Evolutionary conservation across 2,888 invertebrate genomes (phyloP).

Genomic region (Troilus luridus): DNA sequence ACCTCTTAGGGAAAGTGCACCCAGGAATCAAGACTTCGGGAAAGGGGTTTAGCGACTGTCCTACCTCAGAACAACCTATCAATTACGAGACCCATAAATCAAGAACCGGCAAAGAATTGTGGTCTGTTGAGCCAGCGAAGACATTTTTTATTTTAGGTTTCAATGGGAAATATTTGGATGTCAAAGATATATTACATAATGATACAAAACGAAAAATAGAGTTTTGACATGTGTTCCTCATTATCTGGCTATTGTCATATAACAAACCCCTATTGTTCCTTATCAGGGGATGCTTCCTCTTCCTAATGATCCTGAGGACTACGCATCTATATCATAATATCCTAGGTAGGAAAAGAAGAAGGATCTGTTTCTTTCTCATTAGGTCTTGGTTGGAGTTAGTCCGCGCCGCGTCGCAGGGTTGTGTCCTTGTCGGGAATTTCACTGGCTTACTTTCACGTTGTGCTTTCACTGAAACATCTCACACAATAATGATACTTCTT

Average conservation of each 20-base stretch:
- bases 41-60: too few species aligned
- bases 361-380: neutral
- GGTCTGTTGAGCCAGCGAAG: too few species aligned
- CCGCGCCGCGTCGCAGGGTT: neutral
- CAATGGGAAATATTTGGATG: neutral
- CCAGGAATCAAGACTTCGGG: too few species aligned
- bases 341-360: neutral
- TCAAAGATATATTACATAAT: neutral
- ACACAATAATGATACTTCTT: neutral
- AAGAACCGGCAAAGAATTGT: too few species aligned
- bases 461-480: constrained; percentile 23
- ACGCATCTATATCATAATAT: neutral
- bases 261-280: neutral
- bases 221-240: constrained; percentile 8
- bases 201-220: neutral
- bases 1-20: too few species aligned
- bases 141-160: neutral
- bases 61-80: too few species aligned
- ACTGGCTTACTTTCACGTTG: constrained; percentile 25
- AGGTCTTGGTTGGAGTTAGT: neutral
- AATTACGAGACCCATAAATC: too few species aligned
- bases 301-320: neutral
- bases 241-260: neutral
- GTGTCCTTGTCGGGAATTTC: constrained; percentile 44
- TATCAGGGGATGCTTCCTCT: neutral